Conservation (phyloP, 2,113 vertebrate species). For the Oncorhynchus tshawytscha region DNA sequence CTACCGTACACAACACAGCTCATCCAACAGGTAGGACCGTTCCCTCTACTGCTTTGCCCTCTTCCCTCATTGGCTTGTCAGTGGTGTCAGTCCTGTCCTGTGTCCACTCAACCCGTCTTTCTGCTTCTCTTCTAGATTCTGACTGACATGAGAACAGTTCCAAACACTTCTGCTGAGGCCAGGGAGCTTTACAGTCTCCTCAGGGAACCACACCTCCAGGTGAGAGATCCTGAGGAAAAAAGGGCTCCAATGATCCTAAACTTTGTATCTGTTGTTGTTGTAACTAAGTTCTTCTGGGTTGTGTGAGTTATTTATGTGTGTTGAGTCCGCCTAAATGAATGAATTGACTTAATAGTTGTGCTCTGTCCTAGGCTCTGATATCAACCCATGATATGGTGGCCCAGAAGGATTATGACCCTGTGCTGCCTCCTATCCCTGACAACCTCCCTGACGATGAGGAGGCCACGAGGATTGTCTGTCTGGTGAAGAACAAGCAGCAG, state of each 20-base stretch:
- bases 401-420: constrained; percentile 88
- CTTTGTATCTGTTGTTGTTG: not conserved
- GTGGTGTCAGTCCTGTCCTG: not conserved
- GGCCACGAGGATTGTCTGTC: constrained; percentile 88
- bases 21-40: constrained; percentile 78
- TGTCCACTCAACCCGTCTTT: not conserved
- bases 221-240: constrained; percentile 39
- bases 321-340: not conserved
- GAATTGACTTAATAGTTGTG: not conserved
- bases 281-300: too few relatives aligned
- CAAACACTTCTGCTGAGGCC: constrained; percentile 75
- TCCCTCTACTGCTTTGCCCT: not conserved
- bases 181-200: constrained; percentile 82
- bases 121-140: constrained; percentile 53
- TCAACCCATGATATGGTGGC: constrained; percentile 90
- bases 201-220: constrained; percentile 83
- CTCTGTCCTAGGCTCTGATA: constrained; percentile 81
- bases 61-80: not conserved
- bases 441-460: constrained; percentile 88
- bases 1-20: constrained; percentile 72
- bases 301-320: too few relatives aligned
- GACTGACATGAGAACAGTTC: constrained; percentile 61
- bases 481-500: constrained; percentile 97
- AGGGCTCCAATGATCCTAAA: not conserved
- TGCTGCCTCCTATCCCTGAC: constrained; percentile 86